Conservation (phyloP, 2,113 vertebrate genomes). For the Sapajus apella region DNA sequence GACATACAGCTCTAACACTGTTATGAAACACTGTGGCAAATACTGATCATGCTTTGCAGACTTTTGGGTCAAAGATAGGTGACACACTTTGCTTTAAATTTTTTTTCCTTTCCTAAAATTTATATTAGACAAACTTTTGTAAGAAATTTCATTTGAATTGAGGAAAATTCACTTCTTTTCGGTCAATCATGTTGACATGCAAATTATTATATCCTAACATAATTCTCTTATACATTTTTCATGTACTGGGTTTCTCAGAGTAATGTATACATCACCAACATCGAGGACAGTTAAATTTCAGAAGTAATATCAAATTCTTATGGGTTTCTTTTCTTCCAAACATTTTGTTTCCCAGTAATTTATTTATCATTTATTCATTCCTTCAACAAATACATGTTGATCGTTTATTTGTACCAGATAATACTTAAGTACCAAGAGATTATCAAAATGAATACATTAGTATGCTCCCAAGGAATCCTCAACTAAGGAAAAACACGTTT, state of each 20-base stretch:
- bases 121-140: neutral
- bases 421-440: neutral
- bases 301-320: constrained; percentile 31
- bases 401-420: neutral
- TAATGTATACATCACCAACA: neutral
- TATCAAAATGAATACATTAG: neutral
- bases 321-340: neutral
- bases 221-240: neutral
- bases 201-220: neutral
- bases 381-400: neutral
- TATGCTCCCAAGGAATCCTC: neutral
- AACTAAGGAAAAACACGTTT: neutral
- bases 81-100: neutral
- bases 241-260: neutral
- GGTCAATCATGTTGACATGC: neutral
- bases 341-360: neutral
- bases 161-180: constrained; percentile 18
- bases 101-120: neutral
- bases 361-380: neutral
- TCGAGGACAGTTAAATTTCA: neutral
- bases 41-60: neutral
- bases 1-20: neutral
- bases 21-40: neutral
- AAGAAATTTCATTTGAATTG: neutral
- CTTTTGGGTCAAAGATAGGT: neutral